Base-by-base conservation (phyloP, 2,113 vertebrate species). In the Labrus mixtus region DNA sequence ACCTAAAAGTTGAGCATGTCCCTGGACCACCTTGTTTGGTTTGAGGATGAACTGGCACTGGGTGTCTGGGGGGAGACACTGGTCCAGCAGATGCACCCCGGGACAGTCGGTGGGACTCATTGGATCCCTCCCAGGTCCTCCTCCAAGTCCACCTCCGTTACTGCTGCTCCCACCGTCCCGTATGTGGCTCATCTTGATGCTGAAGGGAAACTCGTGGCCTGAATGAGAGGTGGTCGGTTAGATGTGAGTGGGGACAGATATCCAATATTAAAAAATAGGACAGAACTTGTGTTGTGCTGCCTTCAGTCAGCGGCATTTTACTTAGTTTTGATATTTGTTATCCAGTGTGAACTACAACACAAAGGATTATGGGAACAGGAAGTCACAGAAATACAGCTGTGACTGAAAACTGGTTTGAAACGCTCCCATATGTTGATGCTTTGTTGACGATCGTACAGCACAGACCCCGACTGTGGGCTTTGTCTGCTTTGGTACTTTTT, bases 1-100 rank as follows among this genome's bases (percentile, higher is more conserved):
- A 98, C 97, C 96, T 6, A 91, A 84, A 50, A 96, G 90, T 2
- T 92, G 87, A 17, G 73, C 15, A 63, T 91, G 94, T 84, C 92
- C 81, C 0, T 29, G 22, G 0, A 92, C 77, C 77, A 94, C 88
- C 76, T 90, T 95, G 86, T 92, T 96, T 80, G 96, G 95, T 91
- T 96, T 97, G 93, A 98, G 94, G 85, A 97, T 97, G 63, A 99
- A 99, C 92, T 98, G 97, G 89, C 97, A 98, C 87, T 96, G 96
- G 73, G 95, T 95, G 82, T 97, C 97, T 17, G 94, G 93, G 45
- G 97, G 96, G 78, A 97, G 94, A 62, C 90, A 90, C 92, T 96
- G 95, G 65, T 97, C 96, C 11, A 94, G 87, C 64, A 96, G 82
- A 85, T 97, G 95, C 59, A 94, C 89, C 20, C 92, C 95, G 62